Conservation (phyloP, 2,113 vertebrate species). For the Rhabdornis inornatus region DNA sequence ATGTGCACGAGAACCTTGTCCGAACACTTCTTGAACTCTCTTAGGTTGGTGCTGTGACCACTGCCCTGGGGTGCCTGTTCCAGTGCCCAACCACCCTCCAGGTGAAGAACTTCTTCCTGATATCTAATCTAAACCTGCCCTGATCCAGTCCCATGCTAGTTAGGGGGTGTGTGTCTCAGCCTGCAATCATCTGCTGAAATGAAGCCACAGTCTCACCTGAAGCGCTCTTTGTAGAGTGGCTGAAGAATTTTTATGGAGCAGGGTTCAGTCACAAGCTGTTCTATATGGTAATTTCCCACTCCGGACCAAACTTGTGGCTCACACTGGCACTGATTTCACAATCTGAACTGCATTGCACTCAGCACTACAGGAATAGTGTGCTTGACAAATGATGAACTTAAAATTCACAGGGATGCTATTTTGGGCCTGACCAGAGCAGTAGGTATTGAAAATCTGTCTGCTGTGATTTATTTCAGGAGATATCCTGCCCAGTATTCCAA, state of each 20-base stretch:
- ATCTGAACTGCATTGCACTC: background rate
- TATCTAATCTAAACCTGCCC: background rate
- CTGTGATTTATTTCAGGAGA: background rate
- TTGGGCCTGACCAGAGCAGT: background rate
- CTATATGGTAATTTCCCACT: background rate
- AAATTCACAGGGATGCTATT: background rate
- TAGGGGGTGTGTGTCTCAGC: background rate
- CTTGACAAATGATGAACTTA: background rate
- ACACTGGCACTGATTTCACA: background rate
- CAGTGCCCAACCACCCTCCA: background rate
- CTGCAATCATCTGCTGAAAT: background rate
- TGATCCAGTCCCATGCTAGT: background rate
- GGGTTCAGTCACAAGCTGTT: background rate
- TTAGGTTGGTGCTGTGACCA: background rate
- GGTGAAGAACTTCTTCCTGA: background rate
- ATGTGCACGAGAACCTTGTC: accelerated
- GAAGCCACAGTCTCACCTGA: background rate
- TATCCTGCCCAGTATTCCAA: background rate
- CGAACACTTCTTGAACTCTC: background rate
- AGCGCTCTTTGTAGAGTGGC: background rate
- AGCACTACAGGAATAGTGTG: background rate
- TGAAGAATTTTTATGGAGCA: background rate
- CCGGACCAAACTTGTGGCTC: background rate
- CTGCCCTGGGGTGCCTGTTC: background rate
- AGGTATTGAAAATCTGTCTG: background rate